Base-by-base conservation (phyloP, 2,797 vertebrate genomes). In the Crypturellus tataupa region DNA sequence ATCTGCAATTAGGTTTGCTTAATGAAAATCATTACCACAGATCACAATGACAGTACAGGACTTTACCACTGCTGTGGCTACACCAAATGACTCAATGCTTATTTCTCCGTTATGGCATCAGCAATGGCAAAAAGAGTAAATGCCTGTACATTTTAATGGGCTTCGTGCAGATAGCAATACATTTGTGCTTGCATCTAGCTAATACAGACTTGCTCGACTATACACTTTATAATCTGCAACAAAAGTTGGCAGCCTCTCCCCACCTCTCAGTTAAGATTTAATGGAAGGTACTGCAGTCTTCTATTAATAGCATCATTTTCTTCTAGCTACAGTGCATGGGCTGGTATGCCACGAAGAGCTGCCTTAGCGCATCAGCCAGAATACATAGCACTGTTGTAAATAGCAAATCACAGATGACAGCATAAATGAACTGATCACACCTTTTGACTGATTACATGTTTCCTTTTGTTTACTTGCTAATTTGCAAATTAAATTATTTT, bases 251-350 rank as follows among this genome's bases (percentile, higher is more conserved):
- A 96, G 83, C 47, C 56, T 94, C 89, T 94, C 80, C 42, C 89
- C 92, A 96, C 94, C 87, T 95, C 92, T 94, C 94, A 95, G 91
- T 70, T 94, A 96, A 93, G 95, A 96, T 96, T 96, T 96, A 96
- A 96, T 94, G 94, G 95, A 95, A 97, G 96, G 73, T 91, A 91
- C 95, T 94, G 95, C 94, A 96, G 91, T 95, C 83, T 96, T 59
- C 93, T 93, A 95, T 96, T 93, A 94, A 93, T 97, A 96, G 92
- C 87, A 95, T 83, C 83, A 80, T 93, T 95, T 87, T 55, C 80
- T 94, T 76, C 81, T 82, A 96, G 95, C 87, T 92, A 92, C 80
- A 92, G 93, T 9, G 1, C 90, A 95, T 86, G 94, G 85, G 37
- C 87, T 60, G 92, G 72, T 44, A n/a, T 67, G 82, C 79, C 87